Evolutionary conservation across 2,888 invertebrate species (phyloP).

Genomic region (Abscondita cerata): DNA sequence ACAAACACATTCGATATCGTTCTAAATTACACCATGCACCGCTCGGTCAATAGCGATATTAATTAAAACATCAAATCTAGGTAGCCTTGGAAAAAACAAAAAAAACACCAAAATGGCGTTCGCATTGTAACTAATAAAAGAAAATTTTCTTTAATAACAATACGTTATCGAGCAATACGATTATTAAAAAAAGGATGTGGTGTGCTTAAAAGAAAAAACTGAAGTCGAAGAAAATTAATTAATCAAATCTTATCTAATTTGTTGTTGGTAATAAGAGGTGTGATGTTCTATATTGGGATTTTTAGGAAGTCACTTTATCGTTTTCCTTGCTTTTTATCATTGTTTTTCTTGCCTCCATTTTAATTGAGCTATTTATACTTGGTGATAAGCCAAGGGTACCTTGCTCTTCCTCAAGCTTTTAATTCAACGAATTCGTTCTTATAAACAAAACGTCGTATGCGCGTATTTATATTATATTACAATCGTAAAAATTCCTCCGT

Average conservation of each 20-base stretch:
- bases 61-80: not conserved
- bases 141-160: too few species aligned
- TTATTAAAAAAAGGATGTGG: slow-evolving; percentile 17
- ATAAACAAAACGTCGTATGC: too few species aligned
- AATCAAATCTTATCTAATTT: slow-evolving; percentile 15
- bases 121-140: too few species aligned
- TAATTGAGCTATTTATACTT: too few species aligned
- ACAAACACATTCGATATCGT: slow-evolving; percentile 43
- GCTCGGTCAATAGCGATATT: slow-evolving; percentile 3
- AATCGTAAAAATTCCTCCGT: too few species aligned
- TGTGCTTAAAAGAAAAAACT: not conserved
- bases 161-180: not conserved
- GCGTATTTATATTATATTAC: too few species aligned
- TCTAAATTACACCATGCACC: slow-evolving; percentile 13
- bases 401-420: too few species aligned
- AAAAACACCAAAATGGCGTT: too few species aligned
- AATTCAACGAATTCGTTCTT: too few species aligned
- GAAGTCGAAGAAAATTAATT: slow-evolving; percentile 5
- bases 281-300: slow-evolving; percentile 9
- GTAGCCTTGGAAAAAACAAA: not conserved
- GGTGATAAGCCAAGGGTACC: too few species aligned
- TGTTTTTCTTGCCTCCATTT: not conserved
- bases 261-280: slow-evolving; percentile 2
- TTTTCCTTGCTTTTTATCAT: slow-evolving; percentile 10
- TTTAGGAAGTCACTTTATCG: slow-evolving; percentile 10